A percentile compares a stretch with the other conserved stretches of the same genome.
Conservation (phyloP, 2,888 invertebrate species). For the Habroteleia sp. region DNA sequence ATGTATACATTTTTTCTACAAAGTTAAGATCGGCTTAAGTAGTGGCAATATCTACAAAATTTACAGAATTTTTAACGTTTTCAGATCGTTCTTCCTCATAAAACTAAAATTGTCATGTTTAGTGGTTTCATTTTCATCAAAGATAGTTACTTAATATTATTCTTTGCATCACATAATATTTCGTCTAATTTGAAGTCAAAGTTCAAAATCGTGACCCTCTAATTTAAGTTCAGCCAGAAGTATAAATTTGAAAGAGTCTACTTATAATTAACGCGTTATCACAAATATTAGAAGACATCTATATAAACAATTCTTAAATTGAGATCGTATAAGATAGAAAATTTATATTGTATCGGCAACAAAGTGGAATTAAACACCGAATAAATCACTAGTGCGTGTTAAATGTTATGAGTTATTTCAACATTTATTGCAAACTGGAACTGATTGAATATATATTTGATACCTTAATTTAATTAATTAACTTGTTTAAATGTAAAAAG, state of each 20-base stretch:
- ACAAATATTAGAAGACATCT: constrained; percentile 51
- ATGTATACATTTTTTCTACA: too few relatives aligned
- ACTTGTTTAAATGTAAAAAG: too few relatives aligned
- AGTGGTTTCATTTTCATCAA: too few relatives aligned
- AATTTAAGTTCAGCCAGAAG: background rate
- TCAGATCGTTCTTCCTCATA: too few relatives aligned
- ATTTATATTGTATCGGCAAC: constrained; percentile 11
- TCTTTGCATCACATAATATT: constrained; percentile 31
- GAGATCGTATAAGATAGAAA: constrained; percentile 6
- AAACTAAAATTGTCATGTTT: too few relatives aligned
- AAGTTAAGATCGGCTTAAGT: too few relatives aligned
- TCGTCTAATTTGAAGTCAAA: constrained; percentile 21
- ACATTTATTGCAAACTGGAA: background rate
- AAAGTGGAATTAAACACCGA: constrained; percentile 27
- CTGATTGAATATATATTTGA: too few relatives aligned
- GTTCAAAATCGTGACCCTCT: constrained; percentile 7
- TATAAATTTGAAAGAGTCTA: constrained; percentile 12
- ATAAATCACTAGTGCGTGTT: constrained; percentile 9
- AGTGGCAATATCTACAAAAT: too few relatives aligned
- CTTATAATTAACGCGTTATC: constrained; percentile 38
- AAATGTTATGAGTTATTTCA: background rate
- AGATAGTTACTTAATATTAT: too few relatives aligned
- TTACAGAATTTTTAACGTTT: too few relatives aligned
- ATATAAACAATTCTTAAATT: constrained; percentile 34
- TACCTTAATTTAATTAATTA: too few relatives aligned